A percentile compares a stretch with the other conserved stretches of the same genome.
Conservation (phyloP, 2,888 invertebrate genomes). For the Loripinus fragilis region DNA sequence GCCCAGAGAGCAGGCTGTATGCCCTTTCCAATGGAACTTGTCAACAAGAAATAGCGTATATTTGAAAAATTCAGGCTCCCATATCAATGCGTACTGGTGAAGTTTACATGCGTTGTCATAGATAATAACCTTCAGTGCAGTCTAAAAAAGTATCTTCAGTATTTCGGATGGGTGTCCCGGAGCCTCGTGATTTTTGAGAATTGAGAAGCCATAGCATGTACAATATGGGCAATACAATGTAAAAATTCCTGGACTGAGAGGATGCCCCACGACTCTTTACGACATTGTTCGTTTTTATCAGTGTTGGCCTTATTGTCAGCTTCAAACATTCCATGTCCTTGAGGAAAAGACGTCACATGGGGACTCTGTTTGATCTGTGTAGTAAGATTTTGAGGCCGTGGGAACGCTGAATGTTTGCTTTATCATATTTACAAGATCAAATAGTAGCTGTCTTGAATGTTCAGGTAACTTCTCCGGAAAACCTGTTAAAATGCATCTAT, state of each 20-base stretch:
- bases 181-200: background rate
- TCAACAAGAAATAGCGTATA: background rate
- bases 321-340: background rate
- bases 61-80: background rate
- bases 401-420: background rate
- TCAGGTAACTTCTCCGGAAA: background rate
- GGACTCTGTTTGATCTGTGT: background rate
- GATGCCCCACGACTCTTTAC: slow-evolving; percentile 3
- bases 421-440: background rate
- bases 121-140: background rate
- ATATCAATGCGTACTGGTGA: background rate
- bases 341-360: background rate
- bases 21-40: slow-evolving; percentile 14
- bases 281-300: background rate
- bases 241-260: slow-evolving; percentile 3
- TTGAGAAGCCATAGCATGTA: background rate
- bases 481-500: background rate
- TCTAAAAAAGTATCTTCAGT: background rate
- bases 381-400: background rate
- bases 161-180: background rate
- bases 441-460: background rate
- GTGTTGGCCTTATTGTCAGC: background rate
- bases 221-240: slow-evolving; percentile 1
- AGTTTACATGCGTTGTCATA: slow-evolving; percentile 14
- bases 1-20: background rate